Conservation (phyloP, 2,113 vertebrate genomes). For the Motacilla alba region DNA sequence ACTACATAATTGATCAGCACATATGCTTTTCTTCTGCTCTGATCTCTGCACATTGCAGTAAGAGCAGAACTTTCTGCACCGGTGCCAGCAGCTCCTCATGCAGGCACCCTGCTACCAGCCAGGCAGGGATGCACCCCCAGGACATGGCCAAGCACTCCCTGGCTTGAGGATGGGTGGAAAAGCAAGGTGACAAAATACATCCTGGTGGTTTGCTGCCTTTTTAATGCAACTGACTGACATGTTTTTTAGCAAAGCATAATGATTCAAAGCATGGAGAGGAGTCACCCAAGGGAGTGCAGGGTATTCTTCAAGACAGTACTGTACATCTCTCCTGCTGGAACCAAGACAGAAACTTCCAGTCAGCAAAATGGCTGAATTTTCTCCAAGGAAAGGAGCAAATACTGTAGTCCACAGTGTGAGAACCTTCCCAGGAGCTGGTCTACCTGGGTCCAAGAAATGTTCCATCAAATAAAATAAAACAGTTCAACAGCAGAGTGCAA, state of each 20-base stretch:
- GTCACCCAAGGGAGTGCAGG: background rate
- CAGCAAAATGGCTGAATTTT: background rate
- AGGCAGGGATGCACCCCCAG: background rate
- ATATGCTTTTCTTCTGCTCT: background rate
- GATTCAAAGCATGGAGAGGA: background rate
- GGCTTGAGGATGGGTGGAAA: background rate
- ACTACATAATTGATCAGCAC: background rate
- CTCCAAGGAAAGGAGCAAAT: background rate
- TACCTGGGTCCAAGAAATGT: background rate
- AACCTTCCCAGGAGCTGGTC: background rate
- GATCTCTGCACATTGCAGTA: background rate
- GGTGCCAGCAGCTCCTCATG: background rate
- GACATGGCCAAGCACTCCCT: background rate
- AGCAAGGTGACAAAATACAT: background rate
- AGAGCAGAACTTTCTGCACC: background rate
- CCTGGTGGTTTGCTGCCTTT: background rate
- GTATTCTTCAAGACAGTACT: background rate
- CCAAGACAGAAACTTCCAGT: accelerated
- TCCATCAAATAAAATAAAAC: background rate
- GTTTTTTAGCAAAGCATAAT: background rate
- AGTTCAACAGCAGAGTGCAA: background rate
- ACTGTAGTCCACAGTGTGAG: background rate
- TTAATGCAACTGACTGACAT: background rate
- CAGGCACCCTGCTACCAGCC: too few species aligned
- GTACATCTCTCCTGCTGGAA: background rate